Evolutionary conservation across 2,113 vertebrate species (phyloP).

Genomic region (Megalops atlanticus): DNA sequence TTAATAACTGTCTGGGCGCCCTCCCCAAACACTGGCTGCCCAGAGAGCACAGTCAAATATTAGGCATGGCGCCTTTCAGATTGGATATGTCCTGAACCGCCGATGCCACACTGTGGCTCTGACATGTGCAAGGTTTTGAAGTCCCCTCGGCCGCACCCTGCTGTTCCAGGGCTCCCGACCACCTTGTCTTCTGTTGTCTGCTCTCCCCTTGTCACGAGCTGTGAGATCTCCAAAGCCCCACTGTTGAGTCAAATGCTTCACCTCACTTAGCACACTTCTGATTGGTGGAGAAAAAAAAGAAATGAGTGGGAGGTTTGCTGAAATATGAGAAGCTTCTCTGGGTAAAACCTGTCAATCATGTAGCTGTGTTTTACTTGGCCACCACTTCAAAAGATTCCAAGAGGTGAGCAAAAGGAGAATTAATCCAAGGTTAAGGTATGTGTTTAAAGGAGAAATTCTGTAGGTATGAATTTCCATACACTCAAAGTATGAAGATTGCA

Average conservation of each 20-base stretch:
- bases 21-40: slow-evolving; percentile 45
- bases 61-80: slow-evolving; percentile 49
- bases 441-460: too few species aligned
- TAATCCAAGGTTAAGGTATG: too few species aligned
- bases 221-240: background rate
- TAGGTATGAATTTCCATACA: too few species aligned
- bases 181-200: slow-evolving; percentile 32
- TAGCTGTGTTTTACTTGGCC: background rate
- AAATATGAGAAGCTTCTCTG: too few species aligned
- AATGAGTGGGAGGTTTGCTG: background rate
- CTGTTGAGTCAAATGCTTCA: background rate
- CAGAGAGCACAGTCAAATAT: slow-evolving; percentile 47
- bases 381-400: too few species aligned
- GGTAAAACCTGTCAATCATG: background rate
- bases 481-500: too few species aligned
- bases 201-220: background rate
- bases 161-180: slow-evolving; percentile 41
- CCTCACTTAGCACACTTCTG: background rate
- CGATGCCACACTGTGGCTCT: slow-evolving; percentile 49
- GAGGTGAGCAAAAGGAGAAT: too few species aligned
- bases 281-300: background rate
- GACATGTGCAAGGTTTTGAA: slow-evolving; percentile 50
- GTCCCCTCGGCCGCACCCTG: slow-evolving; percentile 42
- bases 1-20: slow-evolving; percentile 51
- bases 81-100: slow-evolving; percentile 47